Percentiles rank a stretch among this genome's conserved stretches.
phyloP scores from a whole-genome alignment of 2,797 vertebrate genomes.

The Simalia tracyae region DNA sequence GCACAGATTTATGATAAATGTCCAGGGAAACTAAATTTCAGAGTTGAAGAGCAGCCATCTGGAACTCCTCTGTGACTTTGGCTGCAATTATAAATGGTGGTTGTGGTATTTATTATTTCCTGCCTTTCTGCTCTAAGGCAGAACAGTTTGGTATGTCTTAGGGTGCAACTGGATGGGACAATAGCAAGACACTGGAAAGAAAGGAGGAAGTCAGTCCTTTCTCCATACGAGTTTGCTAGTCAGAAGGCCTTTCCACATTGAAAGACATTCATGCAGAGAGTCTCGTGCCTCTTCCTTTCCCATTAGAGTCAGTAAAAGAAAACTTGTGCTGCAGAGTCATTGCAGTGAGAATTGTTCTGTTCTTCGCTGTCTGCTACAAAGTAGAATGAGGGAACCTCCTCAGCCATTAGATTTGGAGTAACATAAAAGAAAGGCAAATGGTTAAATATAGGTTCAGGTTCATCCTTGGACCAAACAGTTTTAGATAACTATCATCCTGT shows the following conservation, averaged over 20 bases:
- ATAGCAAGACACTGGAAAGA: background rate
- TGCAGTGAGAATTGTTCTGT: background rate
- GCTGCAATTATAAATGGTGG: background rate
- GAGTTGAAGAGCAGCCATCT: background rate
- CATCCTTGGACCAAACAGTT: too few relatives aligned
- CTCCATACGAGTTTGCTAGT: background rate
- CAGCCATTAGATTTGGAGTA: too few relatives aligned
- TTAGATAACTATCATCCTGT: too few relatives aligned
- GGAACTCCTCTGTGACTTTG: background rate
- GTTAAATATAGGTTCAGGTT: too few relatives aligned
- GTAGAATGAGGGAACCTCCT: too few relatives aligned
- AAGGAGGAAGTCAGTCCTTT: background rate
- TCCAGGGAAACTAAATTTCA: background rate
- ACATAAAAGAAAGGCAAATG: too few relatives aligned
- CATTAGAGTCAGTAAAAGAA: background rate
- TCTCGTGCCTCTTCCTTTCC: background rate
- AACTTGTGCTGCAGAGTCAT: background rate
- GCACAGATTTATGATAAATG: background rate
- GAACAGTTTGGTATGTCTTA: background rate
- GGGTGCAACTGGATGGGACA: background rate
- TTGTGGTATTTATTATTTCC: background rate
- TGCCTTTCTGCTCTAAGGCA: background rate
- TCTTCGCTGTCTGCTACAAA: too few relatives aligned
- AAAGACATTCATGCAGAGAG: background rate
- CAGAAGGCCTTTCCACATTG: background rate